phyloP scores from a whole-genome alignment of 2,113 vertebrate genomes.

The Chaetura pelagica region DNA sequence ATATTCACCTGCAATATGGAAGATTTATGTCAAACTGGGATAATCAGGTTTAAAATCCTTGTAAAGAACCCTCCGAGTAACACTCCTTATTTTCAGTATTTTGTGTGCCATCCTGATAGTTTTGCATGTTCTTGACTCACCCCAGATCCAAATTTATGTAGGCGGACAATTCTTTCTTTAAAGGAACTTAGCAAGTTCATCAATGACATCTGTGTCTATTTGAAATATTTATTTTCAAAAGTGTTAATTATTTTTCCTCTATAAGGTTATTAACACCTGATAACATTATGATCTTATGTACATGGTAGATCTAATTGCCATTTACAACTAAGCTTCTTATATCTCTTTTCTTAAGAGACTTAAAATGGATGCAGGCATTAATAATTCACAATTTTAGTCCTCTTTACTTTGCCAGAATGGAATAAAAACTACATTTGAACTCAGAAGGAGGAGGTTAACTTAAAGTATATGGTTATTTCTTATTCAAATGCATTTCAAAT shows the following conservation, averaged over 20 bases:
- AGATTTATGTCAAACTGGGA: neutral
- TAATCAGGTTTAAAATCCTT: neutral
- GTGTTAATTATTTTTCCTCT: neutral
- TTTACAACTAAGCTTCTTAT: neutral
- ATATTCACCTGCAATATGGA: neutral
- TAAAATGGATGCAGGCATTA: neutral
- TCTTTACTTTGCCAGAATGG: constrained; percentile 3
- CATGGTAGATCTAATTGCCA: neutral
- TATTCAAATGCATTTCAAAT: neutral
- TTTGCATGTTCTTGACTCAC: neutral
- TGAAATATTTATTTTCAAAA: constrained; percentile 2
- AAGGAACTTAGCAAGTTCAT: neutral
- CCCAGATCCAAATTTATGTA: neutral
- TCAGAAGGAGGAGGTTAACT: neutral
- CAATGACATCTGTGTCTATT: neutral
- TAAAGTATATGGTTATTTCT: neutral
- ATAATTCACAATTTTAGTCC: constrained; percentile 17
- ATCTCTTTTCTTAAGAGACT: constrained; percentile 11
- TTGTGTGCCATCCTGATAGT: neutral
- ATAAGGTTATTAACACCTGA: neutral
- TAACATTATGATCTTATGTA: neutral
- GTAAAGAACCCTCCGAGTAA: neutral
- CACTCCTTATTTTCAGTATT: neutral
- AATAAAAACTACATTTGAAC: constrained; percentile 34
- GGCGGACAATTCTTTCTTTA: neutral